Evolutionary conservation across 2,888 invertebrate genomes (phyloP), one percentile per base, ranked within the genome.

Genomic region (Cheilosia impressa): DNA sequence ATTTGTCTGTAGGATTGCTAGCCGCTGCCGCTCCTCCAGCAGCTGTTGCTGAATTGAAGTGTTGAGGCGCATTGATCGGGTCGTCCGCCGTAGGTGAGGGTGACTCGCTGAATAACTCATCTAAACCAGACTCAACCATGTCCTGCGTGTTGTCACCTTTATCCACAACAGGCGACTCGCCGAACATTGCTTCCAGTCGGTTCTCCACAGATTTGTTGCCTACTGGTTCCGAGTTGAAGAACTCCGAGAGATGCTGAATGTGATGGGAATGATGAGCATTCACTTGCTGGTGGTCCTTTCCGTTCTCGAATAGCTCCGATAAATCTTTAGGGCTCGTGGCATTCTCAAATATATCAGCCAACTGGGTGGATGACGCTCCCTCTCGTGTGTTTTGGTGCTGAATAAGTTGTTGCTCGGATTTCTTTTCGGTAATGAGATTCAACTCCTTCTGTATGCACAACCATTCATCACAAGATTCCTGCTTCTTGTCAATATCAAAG

Each of bases 381-480:
- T 53, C 71, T 9, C 76, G 71, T 0, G 75, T 24, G n/a, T 31
- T 52, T 6, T 87, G 88, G 22, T 87, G 88, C 50, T 87, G 87
- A 43, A 87, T 38, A 38, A 89, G 89, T 19, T 89, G 89, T 10
- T 87, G 89, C 27, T 88, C 80, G 5, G 87, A 63, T 88, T 87
- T 88, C 84, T 88, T 75, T 62, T 88, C 88, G n/a, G 88, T 80
- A 57, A 93, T 93, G 45, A 94, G 87, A 89, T 93, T 94, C 3
- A 95, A 91, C 88, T 95, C 95, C 69, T 95, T 94, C 88, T 95
- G 95, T 75, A 95, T 94, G 87, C 95, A 95, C 50, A 95, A 93
- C 95, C 95, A 95, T 89, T 95, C 95, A 89, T 95, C 95, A 88
- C 94, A 94, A 78, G 94, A 93, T 82, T 92, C 92, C 82, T 87